Evolutionary conservation across 2,797 vertebrate species (phyloP), one percentile per base, ranked within the genome.

Genomic region (Mus spretus): DNA sequence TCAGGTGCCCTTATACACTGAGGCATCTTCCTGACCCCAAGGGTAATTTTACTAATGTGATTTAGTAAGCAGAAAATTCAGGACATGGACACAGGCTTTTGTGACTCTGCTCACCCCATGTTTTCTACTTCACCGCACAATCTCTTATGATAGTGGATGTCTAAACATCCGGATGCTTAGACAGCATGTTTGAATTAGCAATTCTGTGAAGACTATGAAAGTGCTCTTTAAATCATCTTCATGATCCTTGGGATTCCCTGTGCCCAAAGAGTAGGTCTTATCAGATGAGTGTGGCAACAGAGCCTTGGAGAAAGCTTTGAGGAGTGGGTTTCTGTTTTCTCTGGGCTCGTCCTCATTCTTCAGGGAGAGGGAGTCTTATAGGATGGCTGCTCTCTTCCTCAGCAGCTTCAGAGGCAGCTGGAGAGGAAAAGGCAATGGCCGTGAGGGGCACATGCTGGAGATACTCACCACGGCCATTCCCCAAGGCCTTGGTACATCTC

Each of bases 61-160:
- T 22, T 70, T 79, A 40, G 31, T 50, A 88, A 93, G 72, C 40
- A 5, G 83, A 79, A 79, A 74, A 72, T 83, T 93, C 83, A 95
- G 70, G 78, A 57, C 22, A 24, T 1, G 11, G 40, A 90, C 12
- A 28, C 10, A 75, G 24, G 47, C 8, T 78, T 74, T 78, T 82
- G 50, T 53, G 20, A 83, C 61, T 53, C 8, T 13, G n/a, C 28
- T 34, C 24, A 44, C 14, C 40, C 22, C 2, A 17, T 37, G 44
- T 1, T 82, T 78, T 89, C 34, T 6, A 10, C 28, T 79, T 47
- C 28, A 12, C 24, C 4, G 0, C 26, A 13, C 14, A 17, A 59
- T 61, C n/a, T 44, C 12, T 65, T 5, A 37, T 1, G 40, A 65
- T 3, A 12, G 44, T 37, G 75, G 22, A 55, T 15, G 55, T 55